Evolutionary conservation across 2,113 vertebrate species (phyloP).

Genomic region (Progne subis): DNA sequence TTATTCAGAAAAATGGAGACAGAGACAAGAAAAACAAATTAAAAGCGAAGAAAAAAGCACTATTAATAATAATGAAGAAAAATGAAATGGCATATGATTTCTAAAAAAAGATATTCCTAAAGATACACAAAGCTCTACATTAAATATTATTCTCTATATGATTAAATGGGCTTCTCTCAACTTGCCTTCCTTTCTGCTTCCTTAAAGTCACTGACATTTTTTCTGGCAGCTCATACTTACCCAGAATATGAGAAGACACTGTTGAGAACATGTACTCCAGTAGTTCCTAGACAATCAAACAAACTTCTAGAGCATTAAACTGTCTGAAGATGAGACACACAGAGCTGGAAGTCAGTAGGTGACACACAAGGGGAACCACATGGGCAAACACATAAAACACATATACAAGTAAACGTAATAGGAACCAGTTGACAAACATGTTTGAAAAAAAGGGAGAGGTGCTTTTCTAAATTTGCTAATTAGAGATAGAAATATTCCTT

Average conservation of each 20-base stretch:
- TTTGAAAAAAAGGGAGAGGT: neutral
- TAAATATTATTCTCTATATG: neutral
- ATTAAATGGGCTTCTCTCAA: neutral
- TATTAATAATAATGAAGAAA: constrained; percentile 49
- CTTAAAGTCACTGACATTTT: neutral
- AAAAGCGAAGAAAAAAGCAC: neutral
- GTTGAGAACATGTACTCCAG: neutral
- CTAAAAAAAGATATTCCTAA: neutral
- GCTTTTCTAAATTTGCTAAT: neutral
- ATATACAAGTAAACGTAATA: neutral
- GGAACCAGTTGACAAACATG: neutral
- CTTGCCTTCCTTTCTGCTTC: neutral
- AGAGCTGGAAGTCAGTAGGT: neutral
- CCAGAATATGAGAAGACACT: neutral
- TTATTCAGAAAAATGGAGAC: constrained; percentile 26
- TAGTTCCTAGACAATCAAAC: neutral
- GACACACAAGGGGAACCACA: neutral
- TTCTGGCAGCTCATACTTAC: neutral
- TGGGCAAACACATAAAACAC: neutral
- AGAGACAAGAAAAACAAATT: constrained; percentile 31
- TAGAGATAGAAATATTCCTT: neutral
- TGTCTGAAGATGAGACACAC: neutral
- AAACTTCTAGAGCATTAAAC: neutral
- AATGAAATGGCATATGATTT: neutral
- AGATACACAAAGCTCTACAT: neutral